These are phyloP conservation scores for Xylota segnis DNA, from an alignment of 2,888 invertebrate genomes.

Conservation along the genomic window DNA sequence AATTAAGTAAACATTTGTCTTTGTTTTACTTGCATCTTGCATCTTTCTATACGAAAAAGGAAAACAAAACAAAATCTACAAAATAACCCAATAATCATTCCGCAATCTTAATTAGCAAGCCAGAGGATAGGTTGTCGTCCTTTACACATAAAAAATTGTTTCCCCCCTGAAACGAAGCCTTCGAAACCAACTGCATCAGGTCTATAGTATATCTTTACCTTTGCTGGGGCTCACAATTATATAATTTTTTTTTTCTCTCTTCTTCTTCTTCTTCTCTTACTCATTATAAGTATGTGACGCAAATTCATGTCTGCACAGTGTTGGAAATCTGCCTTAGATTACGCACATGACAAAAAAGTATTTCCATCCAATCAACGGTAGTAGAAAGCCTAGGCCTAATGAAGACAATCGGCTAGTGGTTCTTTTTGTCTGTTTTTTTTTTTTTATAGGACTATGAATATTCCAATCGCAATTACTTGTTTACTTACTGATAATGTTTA, in stretches of 20 bases:
- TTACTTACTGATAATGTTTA: constrained; percentile 78
- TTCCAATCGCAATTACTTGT: constrained; percentile 77
- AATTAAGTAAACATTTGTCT: constrained; percentile 73
- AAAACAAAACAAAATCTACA: constrained; percentile 17
- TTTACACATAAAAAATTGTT: constrained; percentile 57
- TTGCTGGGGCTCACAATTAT: constrained; percentile 28
- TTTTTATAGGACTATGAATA: constrained; percentile 62
- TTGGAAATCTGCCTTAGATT: constrained; percentile 62
- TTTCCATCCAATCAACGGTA: constrained; percentile 61
- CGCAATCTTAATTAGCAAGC: constrained; percentile 77
- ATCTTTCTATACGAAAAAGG: constrained; percentile 11
- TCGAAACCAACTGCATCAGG: constrained; percentile 31
- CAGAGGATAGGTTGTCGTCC: constrained; percentile 56
- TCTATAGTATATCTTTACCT: constrained; percentile 12
- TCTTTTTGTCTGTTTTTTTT: constrained; percentile 11
- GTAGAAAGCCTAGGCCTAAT: constrained; percentile 36
- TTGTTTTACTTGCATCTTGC: constrained; percentile 50
- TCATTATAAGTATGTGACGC: constrained; percentile 69
- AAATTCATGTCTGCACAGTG: constrained; percentile 51
- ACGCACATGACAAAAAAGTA: constrained; percentile 51
- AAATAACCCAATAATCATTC: constrained; percentile 74
- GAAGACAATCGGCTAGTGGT: constrained; percentile 67
- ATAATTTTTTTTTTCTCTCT: constrained; percentile 5
- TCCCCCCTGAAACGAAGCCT: constrained; percentile 1
- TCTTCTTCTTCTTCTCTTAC: constrained; percentile 17